phyloP scores from a whole-genome alignment of 1,140 invertebrate genomes.

The Pygmarrhopalites habei region DNA sequence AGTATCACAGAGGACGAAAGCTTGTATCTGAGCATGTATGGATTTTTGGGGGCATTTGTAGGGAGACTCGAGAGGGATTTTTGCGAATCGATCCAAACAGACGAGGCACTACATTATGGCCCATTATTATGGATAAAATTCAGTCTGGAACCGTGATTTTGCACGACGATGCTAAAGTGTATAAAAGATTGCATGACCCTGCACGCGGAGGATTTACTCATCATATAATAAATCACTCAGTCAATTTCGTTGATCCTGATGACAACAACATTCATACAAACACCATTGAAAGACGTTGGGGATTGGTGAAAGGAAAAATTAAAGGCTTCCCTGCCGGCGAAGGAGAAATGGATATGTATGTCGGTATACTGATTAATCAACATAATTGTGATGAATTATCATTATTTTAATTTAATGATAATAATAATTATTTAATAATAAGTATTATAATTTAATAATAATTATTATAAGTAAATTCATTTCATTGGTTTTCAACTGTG shows the following conservation, averaged over 20 bases:
- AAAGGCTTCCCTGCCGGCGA: too few species aligned
- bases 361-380: too few species aligned
- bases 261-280: slow-evolving; percentile 7
- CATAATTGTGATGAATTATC: too few species aligned
- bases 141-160: slow-evolving; percentile 7
- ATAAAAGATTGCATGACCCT: slow-evolving; percentile 6
- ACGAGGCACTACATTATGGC: slow-evolving; percentile 3
- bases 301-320: too few species aligned
- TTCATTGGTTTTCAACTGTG: too few species aligned
- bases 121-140: slow-evolving; percentile 15
- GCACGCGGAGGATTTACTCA: slow-evolving; percentile 9
- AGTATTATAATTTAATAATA: too few species aligned
- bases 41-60: slow-evolving; percentile 28
- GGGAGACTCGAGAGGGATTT: slow-evolving; percentile 21
- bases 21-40: slow-evolving; percentile 19
- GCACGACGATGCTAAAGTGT: slow-evolving; percentile 13
- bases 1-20: slow-evolving; percentile 22
- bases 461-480: too few species aligned
- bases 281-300: too few species aligned
- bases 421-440: too few species aligned
- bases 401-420: too few species aligned
- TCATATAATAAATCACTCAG: too few species aligned
- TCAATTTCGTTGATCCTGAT: slow-evolving; percentile 22
- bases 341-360: too few species aligned
- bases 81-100: slow-evolving; percentile 15